Base-by-base conservation (phyloP, 2,888 invertebrate genomes). In the Stegana nigrithorax region DNA sequence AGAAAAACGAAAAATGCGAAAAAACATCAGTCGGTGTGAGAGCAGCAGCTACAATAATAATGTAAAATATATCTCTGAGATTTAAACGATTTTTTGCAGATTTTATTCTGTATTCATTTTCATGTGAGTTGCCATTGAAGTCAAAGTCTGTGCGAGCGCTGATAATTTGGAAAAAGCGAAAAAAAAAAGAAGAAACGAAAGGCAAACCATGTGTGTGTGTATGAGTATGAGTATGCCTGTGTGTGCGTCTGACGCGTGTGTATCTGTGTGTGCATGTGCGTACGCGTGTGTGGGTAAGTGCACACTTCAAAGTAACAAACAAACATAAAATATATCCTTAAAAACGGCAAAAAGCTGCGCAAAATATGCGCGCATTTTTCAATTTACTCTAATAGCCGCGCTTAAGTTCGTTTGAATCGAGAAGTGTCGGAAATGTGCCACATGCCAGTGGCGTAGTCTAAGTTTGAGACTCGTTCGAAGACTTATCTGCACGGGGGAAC, bases 11-110 rank as follows among this genome's bases (percentile, higher is more conserved):
- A 65, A 70, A 68, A 69, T 73, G 69, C 69, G 69, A n/a, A n/a
- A n/a, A n/a, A n/a, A n/a, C n/a, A n/a, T n/a, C n/a, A n/a, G n/a
- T n/a, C n/a, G n/a, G n/a, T n/a, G n/a, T n/a, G n/a, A n/a, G 70
- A 78, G 69, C 67, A 67, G 66, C 69, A 66, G 65, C 67, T 63
- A 55, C 60, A 55, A 56, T 62, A 71, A 25, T 44, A 53, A 75
- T 77, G 78, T 73, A 71, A 78, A 75, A 72, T 78, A 73, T 79
- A 76, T 80, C 69, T 75, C 67, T 59, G 68, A 75, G 79, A 80
- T 80, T 80, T 80, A 69, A 75, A 68, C 68, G 68, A 73, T 70
- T 75, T 68, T 61, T 19, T 53, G 36, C 10, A 36, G 36, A 36
- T 39, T 51, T 17, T 47, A 50, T 47, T 14, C 55, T 21, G 17